These are phyloP conservation scores for Venusia cambrica DNA, from an alignment of 2,888 invertebrate genomes.

Conservation along the genomic window DNA sequence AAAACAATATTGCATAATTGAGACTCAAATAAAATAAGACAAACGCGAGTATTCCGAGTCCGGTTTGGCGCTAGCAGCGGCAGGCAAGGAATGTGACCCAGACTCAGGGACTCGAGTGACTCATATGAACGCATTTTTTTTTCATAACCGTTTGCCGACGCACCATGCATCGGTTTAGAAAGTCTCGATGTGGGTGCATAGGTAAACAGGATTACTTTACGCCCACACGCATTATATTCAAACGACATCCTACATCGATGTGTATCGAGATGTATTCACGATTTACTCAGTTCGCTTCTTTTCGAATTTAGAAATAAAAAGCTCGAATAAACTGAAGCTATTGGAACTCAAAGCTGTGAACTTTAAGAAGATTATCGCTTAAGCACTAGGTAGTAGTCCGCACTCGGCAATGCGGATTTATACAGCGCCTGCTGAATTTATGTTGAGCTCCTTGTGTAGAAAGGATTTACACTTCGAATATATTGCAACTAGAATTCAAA, in stretches of 20 bases:
- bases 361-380: slow-evolving; percentile 42
- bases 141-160: slow-evolving; percentile 37
- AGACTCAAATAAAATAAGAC: slow-evolving; percentile 39
- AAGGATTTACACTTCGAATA: slow-evolving; percentile 26
- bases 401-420: slow-evolving; percentile 37
- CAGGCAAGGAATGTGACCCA: slow-evolving; percentile 75
- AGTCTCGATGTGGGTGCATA: slow-evolving; percentile 67
- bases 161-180: slow-evolving; percentile 54
- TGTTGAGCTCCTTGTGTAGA: slow-evolving; percentile 28
- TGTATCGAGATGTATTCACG: slow-evolving; percentile 31
- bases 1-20: slow-evolving; percentile 47
- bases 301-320: slow-evolving; percentile 13
- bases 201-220: slow-evolving; percentile 60
- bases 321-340: slow-evolving; percentile 31
- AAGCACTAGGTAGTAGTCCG: slow-evolving; percentile 30
- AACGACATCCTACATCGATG: slow-evolving; percentile 36
- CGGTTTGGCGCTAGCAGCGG: slow-evolving; percentile 49
- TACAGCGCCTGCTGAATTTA: slow-evolving; percentile 37
- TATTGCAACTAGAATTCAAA: slow-evolving; percentile 22
- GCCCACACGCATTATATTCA: slow-evolving; percentile 47
- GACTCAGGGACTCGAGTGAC: slow-evolving; percentile 69
- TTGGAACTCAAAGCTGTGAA: slow-evolving; percentile 34
- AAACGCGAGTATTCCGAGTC: slow-evolving; percentile 42
- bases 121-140: slow-evolving; percentile 55
- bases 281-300: slow-evolving; percentile 19